A percentile compares a stretch with the other conserved stretches of the same genome.
These are phyloP conservation scores for Rallus limicola DNA, from an alignment of 2,113 vertebrate species.

Conservation along the genomic window DNA sequence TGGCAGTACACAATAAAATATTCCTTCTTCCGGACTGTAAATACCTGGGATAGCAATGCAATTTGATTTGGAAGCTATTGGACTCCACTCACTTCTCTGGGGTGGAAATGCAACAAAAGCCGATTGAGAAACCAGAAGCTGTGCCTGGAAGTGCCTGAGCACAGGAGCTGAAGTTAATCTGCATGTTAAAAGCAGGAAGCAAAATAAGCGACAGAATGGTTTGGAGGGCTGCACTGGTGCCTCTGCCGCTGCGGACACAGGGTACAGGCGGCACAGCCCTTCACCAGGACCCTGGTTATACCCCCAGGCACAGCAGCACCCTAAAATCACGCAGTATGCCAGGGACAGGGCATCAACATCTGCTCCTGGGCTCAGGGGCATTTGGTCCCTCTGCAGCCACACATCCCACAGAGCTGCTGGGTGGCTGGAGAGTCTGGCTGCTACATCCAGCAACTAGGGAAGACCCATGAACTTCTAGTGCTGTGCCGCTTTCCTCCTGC, in stretches of 20 bases:
- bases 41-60: background rate
- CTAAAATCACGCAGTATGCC: background rate
- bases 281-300: fast-evolving
- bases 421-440: background rate
- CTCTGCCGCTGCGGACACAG: background rate
- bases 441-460: background rate
- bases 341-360: background rate
- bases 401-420: background rate
- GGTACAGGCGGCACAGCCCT: fast-evolving
- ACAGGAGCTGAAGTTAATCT: background rate
- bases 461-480: too few species aligned
- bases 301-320: background rate
- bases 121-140: background rate
- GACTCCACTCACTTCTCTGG: background rate
- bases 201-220: fast-evolving
- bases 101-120: fast-evolving
- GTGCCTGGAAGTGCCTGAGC: background rate
- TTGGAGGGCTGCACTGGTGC: background rate
- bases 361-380: too few species aligned
- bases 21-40: background rate
- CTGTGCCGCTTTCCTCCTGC: background rate
- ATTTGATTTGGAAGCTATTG: background rate
- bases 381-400: too few species aligned
- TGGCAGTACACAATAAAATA: background rate
- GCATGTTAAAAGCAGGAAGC: background rate